These are phyloP conservation scores for Clepsis dumicolana DNA, from an alignment of 2,888 invertebrate species.

Conservation along the genomic window DNA sequence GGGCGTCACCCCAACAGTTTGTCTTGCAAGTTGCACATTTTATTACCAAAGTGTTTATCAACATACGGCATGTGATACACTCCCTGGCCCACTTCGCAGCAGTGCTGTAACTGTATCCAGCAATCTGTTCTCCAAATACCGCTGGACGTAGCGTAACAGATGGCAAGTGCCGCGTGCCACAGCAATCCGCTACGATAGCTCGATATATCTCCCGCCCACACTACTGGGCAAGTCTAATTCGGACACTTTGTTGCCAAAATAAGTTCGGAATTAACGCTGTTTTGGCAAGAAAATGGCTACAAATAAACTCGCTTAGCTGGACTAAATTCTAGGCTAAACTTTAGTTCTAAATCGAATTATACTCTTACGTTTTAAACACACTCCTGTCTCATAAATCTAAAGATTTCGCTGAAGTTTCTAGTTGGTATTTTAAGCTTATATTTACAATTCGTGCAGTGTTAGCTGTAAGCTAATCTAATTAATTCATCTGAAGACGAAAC, in stretches of 20 bases:
- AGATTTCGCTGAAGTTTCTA: background rate
- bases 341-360: background rate
- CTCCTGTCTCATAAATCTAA: background rate
- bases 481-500: constrained; percentile 2
- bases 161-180: constrained; percentile 38
- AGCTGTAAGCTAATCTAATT: constrained; percentile 1
- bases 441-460: background rate
- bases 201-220: constrained; percentile 42
- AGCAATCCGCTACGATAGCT: constrained; percentile 30
- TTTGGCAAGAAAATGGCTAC: constrained; percentile 21
- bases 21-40: constrained; percentile 43
- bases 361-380: background rate
- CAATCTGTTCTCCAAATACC: constrained; percentile 52
- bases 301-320: constrained; percentile 7
- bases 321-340: constrained; percentile 1
- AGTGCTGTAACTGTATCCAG: constrained; percentile 47
- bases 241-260: constrained; percentile 40
- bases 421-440: background rate
- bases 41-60: constrained; percentile 47
- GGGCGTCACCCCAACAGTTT: constrained; percentile 23
- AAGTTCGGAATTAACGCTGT: constrained; percentile 28
- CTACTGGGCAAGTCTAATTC: constrained; percentile 38
- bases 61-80: constrained; percentile 48
- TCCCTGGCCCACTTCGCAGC: constrained; percentile 49
- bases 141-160: constrained; percentile 49